Evolutionary conservation across 2,113 vertebrate species (phyloP), one percentile per base, ranked within the genome.

Genomic region (Buteo buteo): DNA sequence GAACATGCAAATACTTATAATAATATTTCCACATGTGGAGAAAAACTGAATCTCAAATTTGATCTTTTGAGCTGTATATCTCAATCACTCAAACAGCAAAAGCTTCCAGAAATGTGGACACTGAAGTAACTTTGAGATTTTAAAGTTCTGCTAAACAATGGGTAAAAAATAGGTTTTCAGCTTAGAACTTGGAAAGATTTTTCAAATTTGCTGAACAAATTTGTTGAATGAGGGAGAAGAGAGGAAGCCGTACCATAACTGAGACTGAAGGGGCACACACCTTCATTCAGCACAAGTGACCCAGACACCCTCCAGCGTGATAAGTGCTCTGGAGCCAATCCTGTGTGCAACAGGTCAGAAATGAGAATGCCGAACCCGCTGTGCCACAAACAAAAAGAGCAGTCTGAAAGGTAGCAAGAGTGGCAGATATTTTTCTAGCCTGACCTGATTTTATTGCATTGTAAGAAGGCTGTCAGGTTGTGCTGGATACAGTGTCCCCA

Each of bases 251-350:
- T 28, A 76, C 10, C 10, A 64, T 36, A 78, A 12, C 36, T 34
- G 50, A 16, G 61, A 29, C 29, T 65, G 26, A 73, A 61, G 44
- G 44, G 44, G 31, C n/a, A 65, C 38, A 26, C 14, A 28, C 9
- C 0, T n/a, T 20, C 50, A 52, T 16, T 25, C 42, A 42, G 8
- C 59, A 36, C 13, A 38, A 64, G 45, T 13, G 59, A n/a, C 13
- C 58, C 44, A 47, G 38, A 34, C 59, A 59, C 14, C n/a, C 2
- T 0, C 5, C 49, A 52, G n/a, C 13, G 47, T 0, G 0, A 6
- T 18, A 11, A 21, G 24, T 3, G 42, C 69, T 58, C 38, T 14
- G 65, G 52, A 74, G 38, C 36, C 25, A 25, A 9, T 26, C n/a
- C 12, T 19, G 21, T 11, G 9, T 28, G 9, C 20, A 52, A 31